phyloP scores from a whole-genome alignment of 64 coral and sea anemone species.

The Actinia equina region DNA sequence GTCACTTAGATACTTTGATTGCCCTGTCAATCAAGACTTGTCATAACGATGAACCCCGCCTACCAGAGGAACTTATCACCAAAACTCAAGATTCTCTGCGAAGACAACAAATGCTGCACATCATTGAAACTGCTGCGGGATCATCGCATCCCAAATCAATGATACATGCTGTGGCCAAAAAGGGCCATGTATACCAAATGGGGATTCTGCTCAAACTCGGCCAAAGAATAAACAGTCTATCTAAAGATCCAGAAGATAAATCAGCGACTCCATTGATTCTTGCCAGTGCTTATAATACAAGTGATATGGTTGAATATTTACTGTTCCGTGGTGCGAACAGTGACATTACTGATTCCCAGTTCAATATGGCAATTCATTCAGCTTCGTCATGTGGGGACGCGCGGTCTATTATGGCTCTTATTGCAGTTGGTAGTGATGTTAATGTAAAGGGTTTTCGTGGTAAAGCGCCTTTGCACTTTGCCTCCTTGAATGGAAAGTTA shows the following conservation, averaged over 20 bases:
- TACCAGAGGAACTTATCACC: background rate
- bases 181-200: conserved; percentile 5
- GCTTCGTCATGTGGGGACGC: conserved; percentile 7
- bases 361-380: background rate
- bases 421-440: conserved; percentile 14
- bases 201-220: background rate
- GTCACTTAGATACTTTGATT: conserved; percentile 18
- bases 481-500: conserved; percentile 22
- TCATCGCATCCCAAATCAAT: background rate
- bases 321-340: background rate
- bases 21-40: conserved; percentile 8
- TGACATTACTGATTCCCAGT: background rate
- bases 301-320: conserved; percentile 18
- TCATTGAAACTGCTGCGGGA: background rate
- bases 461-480: conserved; percentile 17
- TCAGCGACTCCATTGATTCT: conserved; percentile 20
- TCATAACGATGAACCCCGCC: background rate
- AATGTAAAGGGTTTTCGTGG: background rate
- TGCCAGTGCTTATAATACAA: conserved; percentile 13
- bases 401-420: background rate
- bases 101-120: background rate
- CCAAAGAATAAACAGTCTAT: background rate
- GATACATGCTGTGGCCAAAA: background rate
- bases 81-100: conserved; percentile 7
- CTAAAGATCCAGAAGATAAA: background rate